phyloP scores from a whole-genome alignment of 1,140 invertebrate genomes.

The Sycophila sp. region DNA sequence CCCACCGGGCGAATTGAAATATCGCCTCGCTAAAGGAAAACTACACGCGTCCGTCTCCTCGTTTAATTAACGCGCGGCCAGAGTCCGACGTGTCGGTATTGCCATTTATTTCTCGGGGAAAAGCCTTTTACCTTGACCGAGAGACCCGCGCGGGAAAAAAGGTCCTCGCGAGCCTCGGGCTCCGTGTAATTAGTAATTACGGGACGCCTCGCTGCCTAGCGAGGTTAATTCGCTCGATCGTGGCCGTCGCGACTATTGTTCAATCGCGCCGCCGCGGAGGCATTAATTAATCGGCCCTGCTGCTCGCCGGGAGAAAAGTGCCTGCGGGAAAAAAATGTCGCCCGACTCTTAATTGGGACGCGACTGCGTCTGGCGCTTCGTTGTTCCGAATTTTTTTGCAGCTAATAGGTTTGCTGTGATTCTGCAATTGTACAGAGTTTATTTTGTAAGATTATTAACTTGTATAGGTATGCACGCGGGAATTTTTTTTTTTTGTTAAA shows the following conservation, averaged over 20 bases:
- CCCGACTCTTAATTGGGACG: not conserved
- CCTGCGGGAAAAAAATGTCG: not conserved
- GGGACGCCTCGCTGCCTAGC: not conserved
- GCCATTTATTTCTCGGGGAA: not conserved
- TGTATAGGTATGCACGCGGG: too few relatives aligned
- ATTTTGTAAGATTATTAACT: too few relatives aligned
- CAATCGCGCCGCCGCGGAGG: too few relatives aligned
- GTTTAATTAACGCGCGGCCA: not conserved
- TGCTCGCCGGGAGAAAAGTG: not conserved
- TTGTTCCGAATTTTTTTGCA: too few relatives aligned
- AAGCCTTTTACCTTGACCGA: not conserved
- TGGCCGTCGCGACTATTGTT: not conserved
- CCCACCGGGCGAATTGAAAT: too few relatives aligned
- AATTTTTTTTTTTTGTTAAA: too few relatives aligned
- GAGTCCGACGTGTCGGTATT: not conserved
- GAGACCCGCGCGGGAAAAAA: not conserved
- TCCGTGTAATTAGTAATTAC: slow-evolving; percentile 7
- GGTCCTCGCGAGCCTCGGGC: not conserved
- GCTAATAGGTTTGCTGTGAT: too few relatives aligned
- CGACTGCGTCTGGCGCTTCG: not conserved
- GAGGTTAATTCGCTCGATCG: not conserved
- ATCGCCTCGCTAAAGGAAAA: too few relatives aligned
- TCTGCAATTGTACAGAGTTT: too few relatives aligned
- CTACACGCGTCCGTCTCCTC: too few relatives aligned
- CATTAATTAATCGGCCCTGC: not conserved